phyloP scores from a whole-genome alignment of 2,113 vertebrate genomes.

The Ctenomys sociabilis region DNA sequence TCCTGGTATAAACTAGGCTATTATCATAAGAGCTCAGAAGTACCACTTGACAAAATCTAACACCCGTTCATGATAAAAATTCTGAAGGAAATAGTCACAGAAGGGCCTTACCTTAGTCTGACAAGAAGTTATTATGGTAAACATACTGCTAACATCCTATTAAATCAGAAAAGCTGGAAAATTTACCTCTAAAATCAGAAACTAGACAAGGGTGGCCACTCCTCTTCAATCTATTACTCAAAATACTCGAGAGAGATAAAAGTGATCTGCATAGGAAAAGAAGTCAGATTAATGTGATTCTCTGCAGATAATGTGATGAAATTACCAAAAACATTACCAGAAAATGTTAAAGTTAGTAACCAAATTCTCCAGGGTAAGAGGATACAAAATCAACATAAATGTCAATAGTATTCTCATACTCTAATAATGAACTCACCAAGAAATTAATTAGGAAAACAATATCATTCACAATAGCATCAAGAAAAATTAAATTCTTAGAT shows the following conservation, averaged over 20 bases:
- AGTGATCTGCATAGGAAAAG: background rate
- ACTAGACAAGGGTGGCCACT: background rate
- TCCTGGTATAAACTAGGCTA: no score
- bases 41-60: background rate
- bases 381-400: no score
- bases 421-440: no score
- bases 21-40: no score
- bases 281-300: background rate
- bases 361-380: no score
- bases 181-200: background rate
- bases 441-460: no score
- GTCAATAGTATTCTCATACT: no score
- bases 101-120: background rate
- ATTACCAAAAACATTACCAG: no score
- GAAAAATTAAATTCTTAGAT: background rate
- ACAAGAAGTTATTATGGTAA: background rate
- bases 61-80: background rate
- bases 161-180: background rate
- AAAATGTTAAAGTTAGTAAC: no score
- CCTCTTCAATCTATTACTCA: background rate
- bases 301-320: no score
- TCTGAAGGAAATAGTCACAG: background rate
- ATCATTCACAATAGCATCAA: no score
- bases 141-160: background rate
- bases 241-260: background rate